A percentile compares a stretch with the other conserved stretches of the same genome.
These are phyloP conservation scores for Dunckerocampus dactyliophorus DNA, from an alignment of 2,113 vertebrate genomes.

Conservation along the genomic window DNA sequence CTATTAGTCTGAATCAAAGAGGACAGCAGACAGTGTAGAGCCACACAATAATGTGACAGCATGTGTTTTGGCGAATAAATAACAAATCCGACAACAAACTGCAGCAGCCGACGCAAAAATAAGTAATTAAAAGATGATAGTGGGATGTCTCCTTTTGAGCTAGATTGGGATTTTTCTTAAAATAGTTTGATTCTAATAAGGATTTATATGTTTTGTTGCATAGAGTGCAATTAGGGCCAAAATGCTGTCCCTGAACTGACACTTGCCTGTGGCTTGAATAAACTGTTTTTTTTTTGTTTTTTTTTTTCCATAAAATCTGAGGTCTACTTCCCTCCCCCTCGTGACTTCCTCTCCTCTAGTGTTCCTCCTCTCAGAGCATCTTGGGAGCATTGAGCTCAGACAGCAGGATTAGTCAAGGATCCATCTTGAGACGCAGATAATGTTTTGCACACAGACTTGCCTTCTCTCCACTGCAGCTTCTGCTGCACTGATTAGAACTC, in stretches of 20 bases:
- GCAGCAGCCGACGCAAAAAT: conserved; percentile 59
- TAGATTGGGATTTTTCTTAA: conserved; percentile 38
- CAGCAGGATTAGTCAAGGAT: conserved; percentile 77
- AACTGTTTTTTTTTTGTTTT: conserved; percentile 19
- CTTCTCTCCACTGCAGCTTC: conserved; percentile 57
- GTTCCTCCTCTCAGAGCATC: conserved; percentile 66
- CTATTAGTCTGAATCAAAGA: conserved; percentile 73
- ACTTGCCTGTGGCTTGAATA: conserved; percentile 46
- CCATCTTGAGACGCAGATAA: conserved; percentile 76
- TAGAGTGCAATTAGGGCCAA: conserved; percentile 39
- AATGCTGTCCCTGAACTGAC: conserved; percentile 41
- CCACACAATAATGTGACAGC: conserved; percentile 61
- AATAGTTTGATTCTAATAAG: conserved; percentile 35
- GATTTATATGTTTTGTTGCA: conserved; percentile 18
- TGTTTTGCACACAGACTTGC: conserved; percentile 65
- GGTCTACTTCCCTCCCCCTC: conserved; percentile 29
- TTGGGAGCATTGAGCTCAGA: conserved; percentile 71
- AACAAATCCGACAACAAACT: conserved; percentile 65
- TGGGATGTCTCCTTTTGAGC: conserved; percentile 44
- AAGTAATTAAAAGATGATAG: conserved; percentile 70
- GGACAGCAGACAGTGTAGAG: conserved; percentile 55
- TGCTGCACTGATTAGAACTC: conserved; percentile 65
- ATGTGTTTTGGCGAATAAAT: conserved; percentile 68
- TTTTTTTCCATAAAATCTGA: conserved; percentile 22
- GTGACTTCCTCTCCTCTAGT: conserved; percentile 52